Evolutionary conservation across 1,140 invertebrate genomes (phyloP), one percentile per base, ranked within the genome.

Genomic region (Anthonomus grandis): DNA sequence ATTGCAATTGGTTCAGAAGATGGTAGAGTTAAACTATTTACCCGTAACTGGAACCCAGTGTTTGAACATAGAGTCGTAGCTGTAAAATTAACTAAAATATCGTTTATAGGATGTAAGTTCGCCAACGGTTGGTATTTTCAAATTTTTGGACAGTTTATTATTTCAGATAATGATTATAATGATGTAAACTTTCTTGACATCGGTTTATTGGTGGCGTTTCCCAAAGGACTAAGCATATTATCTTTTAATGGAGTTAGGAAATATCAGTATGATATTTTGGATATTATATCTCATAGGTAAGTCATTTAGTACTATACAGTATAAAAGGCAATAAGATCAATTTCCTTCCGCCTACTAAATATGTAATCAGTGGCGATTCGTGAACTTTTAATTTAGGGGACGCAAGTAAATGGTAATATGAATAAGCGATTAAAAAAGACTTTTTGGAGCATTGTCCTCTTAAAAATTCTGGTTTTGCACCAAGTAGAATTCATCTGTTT

Each of bases 1-100:
- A 66, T 71, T 34, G 68, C 68, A 21, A 54, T 70, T 9, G 69
- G 69, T 19, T 66, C 66, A 13, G 66, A 68, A 58, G 68, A 70
- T 62, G 69, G 69, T 2, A 57, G 65, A 60, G 37, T 71, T 19
- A 63, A 56, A 52, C 57, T 71, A 13, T 70, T 58, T 49, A 65
- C 64, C n/a, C 42, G 61, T 24, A 39, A 64, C 25, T 69, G 67
- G 69, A 51, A 63, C 8, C 56, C 57, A 27, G 49, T 69, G 6
- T 64, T 59, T 42, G 54, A 47, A 15, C 51, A 59, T 18, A 52
- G 69, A 21, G 58, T 69, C 54, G 60, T 63, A 42, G 65, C 67
- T 9, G 64, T 65, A 15, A 66, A 59, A 44, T 51, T 70, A 12
- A 64, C 51, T 13, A 66, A 68, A 46, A 50, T 70, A 8, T 65